Base-by-base conservation (phyloP, 2,797 vertebrate genomes). In the Aphelocoma californica region DNA sequence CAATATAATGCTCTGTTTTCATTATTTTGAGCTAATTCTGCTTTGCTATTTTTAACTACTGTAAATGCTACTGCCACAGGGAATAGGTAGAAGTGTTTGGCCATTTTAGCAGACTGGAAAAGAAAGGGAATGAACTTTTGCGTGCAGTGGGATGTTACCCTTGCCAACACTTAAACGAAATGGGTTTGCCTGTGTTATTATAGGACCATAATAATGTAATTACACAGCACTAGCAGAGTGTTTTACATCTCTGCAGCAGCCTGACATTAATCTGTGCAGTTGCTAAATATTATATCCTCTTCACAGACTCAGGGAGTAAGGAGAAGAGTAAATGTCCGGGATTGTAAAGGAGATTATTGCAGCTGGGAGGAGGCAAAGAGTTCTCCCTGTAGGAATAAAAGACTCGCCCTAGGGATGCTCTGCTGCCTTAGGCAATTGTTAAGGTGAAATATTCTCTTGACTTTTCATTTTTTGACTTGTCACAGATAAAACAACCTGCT, bases 141-240 rank as follows among this genome's bases (percentile, higher is more conserved):
- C 54, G 44, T 93, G 60, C 51, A 84, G 84, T 47, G 77, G 86
- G 93, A 92, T 86, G 70, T 84, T 88, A 81, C 82, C 42, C 73
- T 66, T 96, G 96, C 95, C 95, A 96, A 58, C 82, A 83, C 69
- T 93, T 65, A 71, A 92, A 91, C 17, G 8, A 81, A 95, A 78
- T 96, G 90, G 56, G 57, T 88, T 96, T 88, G 91, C 85, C 90
- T 93, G 69, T 95, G 95, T 95, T 96, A 83, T 96, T 96, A 31
- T 19, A 94, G 91, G 79, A 78, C 83, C 88, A 62, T 96, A 96
- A 97, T 96, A 93, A 91, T 81, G 82, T 96, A 94, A 94, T 95
- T 91, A 95, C 13, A 3, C 67, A 70, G 87, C 72, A 60, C 47
- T 42, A 88, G 85, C 31, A 36, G 79, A 91, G 91, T 29, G 80